Base-by-base conservation (phyloP, 2,797 vertebrate species). In the Enteromius argenteus region DNA sequence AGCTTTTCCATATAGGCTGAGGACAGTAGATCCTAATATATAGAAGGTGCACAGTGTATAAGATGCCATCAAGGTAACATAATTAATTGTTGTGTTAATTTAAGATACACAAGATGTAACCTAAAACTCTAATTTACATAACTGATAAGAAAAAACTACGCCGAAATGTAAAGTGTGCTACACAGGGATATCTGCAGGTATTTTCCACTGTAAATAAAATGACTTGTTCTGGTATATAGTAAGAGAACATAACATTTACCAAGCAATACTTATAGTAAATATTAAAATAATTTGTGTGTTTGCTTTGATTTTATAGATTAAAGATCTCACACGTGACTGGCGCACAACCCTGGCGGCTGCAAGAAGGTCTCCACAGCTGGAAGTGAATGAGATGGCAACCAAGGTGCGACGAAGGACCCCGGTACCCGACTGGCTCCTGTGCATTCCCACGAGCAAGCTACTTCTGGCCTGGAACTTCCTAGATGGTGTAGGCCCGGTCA, bases 331-430 rank as follows among this genome's bases (percentile, higher is more conserved):
- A 0, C 90, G 92, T 0, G 92, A 96, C 91, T 96, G 96, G 96
- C 85, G 87, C 68, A 86, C 93, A 86, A 96, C 95, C 0, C 91
- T 95, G 21, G 93, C 95, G 0, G 95, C 93, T 39, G 94, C 96
- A 3, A 90, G 44, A 35, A 89, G 85, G 87, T 97, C 96, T 0
- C 83, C 92, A 5, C 77, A 92, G 42, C 93, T 97, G 88, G 94
- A 96, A 84, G 91, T 97, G 86, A 96, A 95, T 1, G 90, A 93
- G 4, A 94, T 95, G n/a, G 90, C 93, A 66, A 96, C 95, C 68
- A 97, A 96, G 89, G 96, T 97, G 23, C 84, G 94, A 23, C 90
- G 95, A 2, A 91, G 84, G 32, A 84, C 90, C 4, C 93, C 94
- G 0, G 19, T 96, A 32, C 95, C 96, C 0, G 90, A 94, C 2